Conservation (phyloP, 2,888 invertebrate genomes). For the Alsophila aescularia region DNA sequence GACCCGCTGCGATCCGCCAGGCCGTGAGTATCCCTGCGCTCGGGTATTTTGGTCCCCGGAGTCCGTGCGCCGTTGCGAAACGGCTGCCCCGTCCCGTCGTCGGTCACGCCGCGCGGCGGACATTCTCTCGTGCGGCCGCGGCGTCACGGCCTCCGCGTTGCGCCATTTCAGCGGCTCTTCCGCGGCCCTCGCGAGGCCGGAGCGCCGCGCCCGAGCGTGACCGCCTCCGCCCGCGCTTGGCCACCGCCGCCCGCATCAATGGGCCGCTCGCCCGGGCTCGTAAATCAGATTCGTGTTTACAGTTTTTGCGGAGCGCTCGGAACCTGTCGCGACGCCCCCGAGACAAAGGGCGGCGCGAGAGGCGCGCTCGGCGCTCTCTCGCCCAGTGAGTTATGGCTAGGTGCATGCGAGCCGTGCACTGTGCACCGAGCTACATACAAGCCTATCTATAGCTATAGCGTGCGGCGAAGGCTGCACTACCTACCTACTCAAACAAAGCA, state of each 20-base stretch:
- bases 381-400: slow-evolving; percentile 72
- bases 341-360: slow-evolving; percentile 65
- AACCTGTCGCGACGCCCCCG: slow-evolving; percentile 74
- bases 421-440: slow-evolving; percentile 60
- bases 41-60: slow-evolving; percentile 78
- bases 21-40: slow-evolving; percentile 79
- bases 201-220: slow-evolving; percentile 80
- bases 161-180: slow-evolving; percentile 71
- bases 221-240: slow-evolving; percentile 65
- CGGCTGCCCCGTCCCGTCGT: slow-evolving; percentile 65
- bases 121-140: slow-evolving; percentile 81
- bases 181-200: slow-evolving; percentile 64
- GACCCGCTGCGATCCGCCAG: slow-evolving; percentile 81
- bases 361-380: slow-evolving; percentile 64
- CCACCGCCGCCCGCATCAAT: slow-evolving; percentile 40
- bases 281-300: slow-evolving; percentile 80
- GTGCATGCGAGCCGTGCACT: slow-evolving; percentile 68
- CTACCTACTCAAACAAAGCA: slow-evolving; percentile 82
- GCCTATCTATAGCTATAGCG: slow-evolving; percentile 62
- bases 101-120: slow-evolving; percentile 73
- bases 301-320: slow-evolving; percentile 72
- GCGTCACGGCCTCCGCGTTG: slow-evolving; percentile 83
- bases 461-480: slow-evolving; percentile 79
- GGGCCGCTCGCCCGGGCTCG: slow-evolving; percentile 56
- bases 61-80: slow-evolving; percentile 80